Percentiles rank a stretch among this genome's conserved stretches.
Conservation (phyloP, 2,888 invertebrate species). For the Tyria jacobaeae region DNA sequence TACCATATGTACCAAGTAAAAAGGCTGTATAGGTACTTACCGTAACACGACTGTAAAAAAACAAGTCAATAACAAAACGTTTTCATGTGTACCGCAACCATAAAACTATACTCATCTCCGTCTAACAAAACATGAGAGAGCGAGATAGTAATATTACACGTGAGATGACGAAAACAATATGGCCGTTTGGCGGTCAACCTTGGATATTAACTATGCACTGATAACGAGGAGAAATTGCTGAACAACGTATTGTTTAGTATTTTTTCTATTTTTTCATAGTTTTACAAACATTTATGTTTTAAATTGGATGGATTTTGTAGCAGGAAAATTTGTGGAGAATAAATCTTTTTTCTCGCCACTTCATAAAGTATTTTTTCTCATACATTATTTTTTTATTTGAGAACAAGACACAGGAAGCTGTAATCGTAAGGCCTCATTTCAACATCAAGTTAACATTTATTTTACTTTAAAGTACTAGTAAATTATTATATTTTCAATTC, state of each 20-base stretch:
- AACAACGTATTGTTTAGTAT: slow-evolving; percentile 13
- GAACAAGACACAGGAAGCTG: too few species aligned
- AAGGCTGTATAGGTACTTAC: slow-evolving; percentile 1
- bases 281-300: neutral
- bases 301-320: neutral
- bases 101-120: slow-evolving; percentile 28
- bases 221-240: slow-evolving; percentile 44
- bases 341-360: neutral
- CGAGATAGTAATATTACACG: slow-evolving; percentile 18
- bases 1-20: neutral
- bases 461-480: too few species aligned
- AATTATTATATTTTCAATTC: too few species aligned
- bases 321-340: neutral
- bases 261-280: slow-evolving; percentile 11
- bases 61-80: slow-evolving; percentile 21
- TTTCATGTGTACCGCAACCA: slow-evolving; percentile 18
- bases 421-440: neutral
- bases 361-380: neutral
- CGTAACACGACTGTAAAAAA: slow-evolving; percentile 13
- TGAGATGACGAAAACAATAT: slow-evolving; percentile 34
- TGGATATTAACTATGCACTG: slow-evolving; percentile 36
- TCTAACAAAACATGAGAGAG: slow-evolving; percentile 3
- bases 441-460: neutral
- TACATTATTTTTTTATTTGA: neutral
- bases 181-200: slow-evolving; percentile 35